Percentiles rank a stretch among this genome's conserved stretches.
Conservation (phyloP, 1,140 invertebrate species). For the Atta cephalotes region DNA sequence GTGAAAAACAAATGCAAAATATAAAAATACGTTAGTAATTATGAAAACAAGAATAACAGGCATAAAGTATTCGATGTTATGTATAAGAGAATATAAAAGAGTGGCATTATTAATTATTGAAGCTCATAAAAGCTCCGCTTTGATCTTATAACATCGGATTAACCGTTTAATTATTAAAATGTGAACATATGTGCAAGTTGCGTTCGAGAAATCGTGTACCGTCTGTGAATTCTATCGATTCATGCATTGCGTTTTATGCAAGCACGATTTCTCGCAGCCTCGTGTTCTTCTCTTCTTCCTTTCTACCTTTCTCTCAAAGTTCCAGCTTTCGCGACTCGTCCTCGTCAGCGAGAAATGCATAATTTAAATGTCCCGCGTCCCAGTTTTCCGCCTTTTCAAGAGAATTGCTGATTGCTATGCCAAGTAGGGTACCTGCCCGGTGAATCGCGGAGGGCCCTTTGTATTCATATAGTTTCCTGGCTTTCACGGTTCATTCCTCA, state of each 20-base stretch:
- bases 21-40: not conserved
- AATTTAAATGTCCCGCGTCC: conserved; percentile 80
- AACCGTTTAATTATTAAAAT: conserved; percentile 14
- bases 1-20: not conserved
- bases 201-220: not conserved
- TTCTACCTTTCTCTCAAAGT: conserved; percentile 19
- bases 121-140: not conserved
- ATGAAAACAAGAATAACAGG: not conserved
- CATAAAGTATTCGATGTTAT: not conserved
- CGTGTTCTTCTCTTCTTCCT: not conserved
- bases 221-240: conserved; percentile 67
- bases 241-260: conserved; percentile 56
- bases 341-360: conserved; percentile 73
- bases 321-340: conserved; percentile 59
- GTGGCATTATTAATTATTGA: not conserved
- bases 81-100: not conserved
- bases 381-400: conserved; percentile 72
- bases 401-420: conserved; percentile 77
- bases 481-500: conserved; percentile 23
- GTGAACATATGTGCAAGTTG: conserved; percentile 7
- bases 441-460: conserved; percentile 72
- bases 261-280: conserved; percentile 61
- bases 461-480: conserved; percentile 65
- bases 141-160: not conserved
- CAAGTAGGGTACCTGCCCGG: conserved; percentile 61